phyloP scores from a whole-genome alignment of 2,797 vertebrate genomes.

The Xerus rutilus region DNA sequence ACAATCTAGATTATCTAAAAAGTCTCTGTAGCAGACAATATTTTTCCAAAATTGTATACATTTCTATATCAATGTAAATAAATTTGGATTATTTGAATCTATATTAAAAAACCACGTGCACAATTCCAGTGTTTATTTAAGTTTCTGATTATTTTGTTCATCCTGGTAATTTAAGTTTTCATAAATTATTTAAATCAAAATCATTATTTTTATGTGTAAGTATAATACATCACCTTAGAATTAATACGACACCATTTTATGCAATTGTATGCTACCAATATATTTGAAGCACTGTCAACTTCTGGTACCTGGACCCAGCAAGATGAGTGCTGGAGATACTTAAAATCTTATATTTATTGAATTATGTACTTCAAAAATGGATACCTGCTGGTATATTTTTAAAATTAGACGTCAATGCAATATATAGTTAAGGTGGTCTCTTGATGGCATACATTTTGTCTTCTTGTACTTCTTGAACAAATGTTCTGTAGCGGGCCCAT shows the following conservation, averaged over 20 bases:
- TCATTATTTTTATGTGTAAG: background rate
- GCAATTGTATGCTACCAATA: background rate
- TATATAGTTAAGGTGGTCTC: background rate
- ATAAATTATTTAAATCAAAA: conserved; percentile 63
- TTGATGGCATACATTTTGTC: background rate
- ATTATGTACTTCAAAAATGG: background rate
- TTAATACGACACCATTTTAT: background rate
- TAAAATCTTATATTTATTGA: background rate
- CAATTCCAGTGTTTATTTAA: conserved; percentile 3
- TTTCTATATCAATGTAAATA: conserved; percentile 78
- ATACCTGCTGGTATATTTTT: background rate
- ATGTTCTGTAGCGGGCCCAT: background rate
- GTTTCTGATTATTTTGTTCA: background rate
- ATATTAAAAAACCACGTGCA: conserved; percentile 77
- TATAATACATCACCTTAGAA: background rate
- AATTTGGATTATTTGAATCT: conserved; percentile 68
- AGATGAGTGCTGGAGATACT: background rate
- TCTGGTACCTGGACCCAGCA: background rate
- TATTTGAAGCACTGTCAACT: background rate
- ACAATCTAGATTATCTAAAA: background rate
- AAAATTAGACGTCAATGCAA: background rate
- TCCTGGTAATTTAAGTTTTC: conserved; percentile 63
- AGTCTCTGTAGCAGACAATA: background rate
- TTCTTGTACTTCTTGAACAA: background rate
- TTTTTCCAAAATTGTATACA: conserved; percentile 72